These are phyloP conservation scores for Porites rus DNA, from an alignment of 92 coral and sea anemone species.

Conservation along the genomic window DNA sequence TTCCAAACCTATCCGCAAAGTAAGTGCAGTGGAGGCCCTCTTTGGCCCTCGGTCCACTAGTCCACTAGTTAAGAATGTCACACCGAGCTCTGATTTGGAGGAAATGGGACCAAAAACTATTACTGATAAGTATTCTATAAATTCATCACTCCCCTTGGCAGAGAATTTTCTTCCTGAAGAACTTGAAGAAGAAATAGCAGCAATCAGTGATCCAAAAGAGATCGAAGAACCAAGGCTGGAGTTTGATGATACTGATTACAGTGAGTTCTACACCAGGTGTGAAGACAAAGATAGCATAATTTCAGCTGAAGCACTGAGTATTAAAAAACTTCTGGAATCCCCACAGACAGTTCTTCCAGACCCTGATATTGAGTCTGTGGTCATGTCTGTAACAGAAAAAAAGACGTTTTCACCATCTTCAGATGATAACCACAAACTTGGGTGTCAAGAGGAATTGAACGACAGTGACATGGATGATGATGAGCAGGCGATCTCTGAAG, in stretches of 20 bases:
- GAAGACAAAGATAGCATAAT: constrained; percentile 73
- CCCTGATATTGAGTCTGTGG: constrained; percentile 65
- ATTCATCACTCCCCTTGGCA: constrained; percentile 21
- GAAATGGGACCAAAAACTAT: constrained; percentile 18
- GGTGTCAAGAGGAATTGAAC: not conserved
- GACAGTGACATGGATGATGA: not conserved
- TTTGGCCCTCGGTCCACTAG: constrained; percentile 43
- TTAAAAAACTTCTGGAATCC: constrained; percentile 66
- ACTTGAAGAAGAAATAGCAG: constrained; percentile 21
- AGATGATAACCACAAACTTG: not conserved
- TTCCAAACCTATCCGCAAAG: constrained; percentile 1
- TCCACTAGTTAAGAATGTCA: not conserved
- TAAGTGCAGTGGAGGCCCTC: constrained; percentile 40
- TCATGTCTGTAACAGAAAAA: constrained; percentile 52
- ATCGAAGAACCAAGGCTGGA: constrained; percentile 66
- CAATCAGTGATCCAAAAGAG: constrained; percentile 12
- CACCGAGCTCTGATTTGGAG: not conserved
- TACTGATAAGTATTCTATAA: constrained; percentile 62
- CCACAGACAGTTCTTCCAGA: constrained; percentile 46
- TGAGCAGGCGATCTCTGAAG: not conserved
- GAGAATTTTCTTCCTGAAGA: constrained; percentile 13
- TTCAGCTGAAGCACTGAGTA: constrained; percentile 73
- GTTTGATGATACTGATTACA: constrained; percentile 79
- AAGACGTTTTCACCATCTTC: not conserved
- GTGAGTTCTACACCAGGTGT: constrained; percentile 56